Conservation (phyloP, 1,140 invertebrate genomes). For the Cecropterus lyciades region DNA sequence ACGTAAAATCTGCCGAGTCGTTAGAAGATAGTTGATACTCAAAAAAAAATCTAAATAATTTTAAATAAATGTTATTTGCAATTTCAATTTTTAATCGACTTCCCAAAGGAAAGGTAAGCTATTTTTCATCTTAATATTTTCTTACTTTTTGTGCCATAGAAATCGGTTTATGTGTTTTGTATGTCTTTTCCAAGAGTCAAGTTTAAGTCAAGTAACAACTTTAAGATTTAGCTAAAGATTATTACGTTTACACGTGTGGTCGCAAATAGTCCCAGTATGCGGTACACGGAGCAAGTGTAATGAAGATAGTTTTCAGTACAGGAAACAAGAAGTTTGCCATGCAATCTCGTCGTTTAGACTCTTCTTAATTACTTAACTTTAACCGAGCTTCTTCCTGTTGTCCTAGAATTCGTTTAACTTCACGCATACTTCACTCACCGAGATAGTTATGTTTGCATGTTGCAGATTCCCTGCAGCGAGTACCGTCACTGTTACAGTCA, state of each 20-base stretch:
- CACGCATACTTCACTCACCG: constrained; percentile 61
- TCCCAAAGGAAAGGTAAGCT: too few species aligned
- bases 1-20: too few species aligned
- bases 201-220: not conserved
- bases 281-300: constrained; percentile 62
- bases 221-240: constrained; percentile 7
- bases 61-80: too few species aligned
- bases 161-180: too few species aligned
- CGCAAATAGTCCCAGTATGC: constrained; percentile 19
- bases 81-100: too few species aligned
- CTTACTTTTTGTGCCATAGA: too few species aligned
- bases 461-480: constrained; percentile 5
- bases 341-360: constrained; percentile 73
- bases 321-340: constrained; percentile 76
- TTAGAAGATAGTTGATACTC: too few species aligned
- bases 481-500: too few species aligned
- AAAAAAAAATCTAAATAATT: too few species aligned
- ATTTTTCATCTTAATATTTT: too few species aligned
- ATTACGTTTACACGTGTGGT: constrained; percentile 20
- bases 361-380: constrained; percentile 82
- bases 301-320: constrained; percentile 77
- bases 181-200: not conserved
- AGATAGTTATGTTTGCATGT: constrained; percentile 32
- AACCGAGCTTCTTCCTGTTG: constrained; percentile 62
- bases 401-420: constrained; percentile 68